Percentiles rank a stretch among this genome's conserved stretches.
Conservation (phyloP, 2,797 vertebrate species). For the Gymnocypris eckloni region DNA sequence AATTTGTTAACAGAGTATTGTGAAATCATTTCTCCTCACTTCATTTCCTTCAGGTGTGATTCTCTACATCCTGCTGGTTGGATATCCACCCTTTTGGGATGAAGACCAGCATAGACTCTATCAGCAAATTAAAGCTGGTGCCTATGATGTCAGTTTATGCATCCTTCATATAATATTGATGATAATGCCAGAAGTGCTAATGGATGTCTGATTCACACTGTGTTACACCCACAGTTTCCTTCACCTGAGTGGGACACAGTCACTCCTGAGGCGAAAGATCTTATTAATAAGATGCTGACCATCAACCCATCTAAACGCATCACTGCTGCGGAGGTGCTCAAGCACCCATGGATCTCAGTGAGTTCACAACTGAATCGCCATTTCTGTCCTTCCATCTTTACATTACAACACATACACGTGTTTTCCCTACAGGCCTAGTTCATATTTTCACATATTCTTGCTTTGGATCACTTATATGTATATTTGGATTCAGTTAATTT, state of each 20-base stretch:
- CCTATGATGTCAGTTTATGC: constrained; percentile 89
- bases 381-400: background rate
- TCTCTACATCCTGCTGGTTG: constrained; percentile 94
- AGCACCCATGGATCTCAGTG: constrained; percentile 96
- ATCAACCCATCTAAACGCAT: constrained; percentile 96
- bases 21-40: background rate
- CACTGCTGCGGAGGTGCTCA: constrained; percentile 91
- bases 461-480: background rate
- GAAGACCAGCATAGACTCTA: constrained; percentile 97
- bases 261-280: constrained; percentile 96
- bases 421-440: background rate
- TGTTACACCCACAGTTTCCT: constrained; percentile 84
- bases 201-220: background rate
- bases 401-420: background rate
- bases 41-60: constrained; percentile 85
- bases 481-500: background rate
- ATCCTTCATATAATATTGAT: background rate
- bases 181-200: background rate
- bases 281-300: constrained; percentile 98
- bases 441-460: background rate
- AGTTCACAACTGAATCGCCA: constrained; percentile 30
- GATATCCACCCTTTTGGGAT: constrained; percentile 98
- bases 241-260: constrained; percentile 98
- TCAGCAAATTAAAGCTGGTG: constrained; percentile 99
- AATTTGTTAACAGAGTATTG: background rate